Base-by-base conservation (phyloP, 2,113 vertebrate genomes). In the Ceuthmochares aereus region DNA sequence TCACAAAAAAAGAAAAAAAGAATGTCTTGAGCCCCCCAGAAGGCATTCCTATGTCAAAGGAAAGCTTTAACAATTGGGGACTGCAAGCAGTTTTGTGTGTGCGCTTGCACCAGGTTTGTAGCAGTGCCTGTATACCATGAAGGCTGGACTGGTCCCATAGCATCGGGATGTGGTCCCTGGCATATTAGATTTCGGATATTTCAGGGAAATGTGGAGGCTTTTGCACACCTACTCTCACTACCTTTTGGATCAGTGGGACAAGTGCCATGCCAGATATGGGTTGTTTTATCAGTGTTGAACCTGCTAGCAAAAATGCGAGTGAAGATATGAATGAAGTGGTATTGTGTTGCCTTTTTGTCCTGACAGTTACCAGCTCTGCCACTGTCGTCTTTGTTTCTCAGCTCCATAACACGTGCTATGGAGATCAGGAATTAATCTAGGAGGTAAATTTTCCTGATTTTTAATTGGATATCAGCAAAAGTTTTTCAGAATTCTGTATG, bases 91-190 rank as follows among this genome's bases (percentile, higher is more conserved):
- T 32, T 73, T 8, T 75, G 8, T 54, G 40, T n/a, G 16, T 58
- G 30, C 18, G 16, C 25, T 72, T 78, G 18, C 36, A 43, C n/a
- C 30, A 29, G 1, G 0, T 67, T 52, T 45, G 22, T 34, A 23
- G 18, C 21, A 1, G 23, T 43, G 21, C 34, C 60, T 52, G 29
- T 1, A 2, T 37, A 14, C 37, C 9, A 0, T 1, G 18, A 52
- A 25, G 19, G 29, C 16, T 94, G 45, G 42, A 7, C 14, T 62
- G 16, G 12, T 54, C 69, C 51, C 13, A 1, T 13, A 22, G 54
- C 10, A 22, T 22, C 34, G 32, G 52, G 43, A 32, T 18, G 13
- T n/a, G 62, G 20, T 68, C 30, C 32, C 37, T 70, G 45, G 3
- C 13, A 5, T 2, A 23, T 32, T 17, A 26, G 13, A 30, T 20